Conservation (phyloP, 2,113 vertebrate genomes). For the Hepsetus odoe region DNA sequence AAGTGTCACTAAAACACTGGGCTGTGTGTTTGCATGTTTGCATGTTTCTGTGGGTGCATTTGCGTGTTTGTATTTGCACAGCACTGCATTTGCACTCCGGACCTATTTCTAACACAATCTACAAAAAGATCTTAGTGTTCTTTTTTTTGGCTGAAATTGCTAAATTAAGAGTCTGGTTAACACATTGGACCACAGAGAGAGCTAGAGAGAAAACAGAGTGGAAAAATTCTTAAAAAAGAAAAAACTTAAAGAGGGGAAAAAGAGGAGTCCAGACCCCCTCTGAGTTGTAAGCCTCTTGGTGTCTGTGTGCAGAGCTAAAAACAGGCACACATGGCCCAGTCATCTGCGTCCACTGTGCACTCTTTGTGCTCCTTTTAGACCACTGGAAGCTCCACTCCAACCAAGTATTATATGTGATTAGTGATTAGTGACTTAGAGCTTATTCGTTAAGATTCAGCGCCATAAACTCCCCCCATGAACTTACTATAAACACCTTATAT, state of each 20-base stretch:
- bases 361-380: constrained; percentile 50
- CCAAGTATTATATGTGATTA: constrained; percentile 28
- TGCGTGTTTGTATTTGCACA: constrained; percentile 4
- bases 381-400: constrained; percentile 36
- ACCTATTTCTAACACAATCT: constrained; percentile 33
- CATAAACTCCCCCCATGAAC: background rate
- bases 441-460: constrained; percentile 7
- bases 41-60: background rate
- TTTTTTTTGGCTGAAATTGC: constrained; percentile 30
- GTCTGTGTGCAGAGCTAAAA: constrained; percentile 36
- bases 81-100: background rate
- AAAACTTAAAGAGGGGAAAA: constrained; percentile 14
- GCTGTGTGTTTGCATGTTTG: background rate
- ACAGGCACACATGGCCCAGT: constrained; percentile 48
- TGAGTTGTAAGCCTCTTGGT: background rate
- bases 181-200: constrained; percentile 39
- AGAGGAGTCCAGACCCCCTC: constrained; percentile 15
- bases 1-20: background rate
- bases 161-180: constrained; percentile 36
- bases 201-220: background rate
- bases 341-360: constrained; percentile 47
- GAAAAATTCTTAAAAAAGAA: constrained; percentile 31
- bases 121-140: constrained; percentile 24
- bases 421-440: constrained; percentile 36
- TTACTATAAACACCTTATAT: constrained; percentile 44